Conservation (phyloP, 2,113 vertebrate species). For the Alosa alosa region DNA sequence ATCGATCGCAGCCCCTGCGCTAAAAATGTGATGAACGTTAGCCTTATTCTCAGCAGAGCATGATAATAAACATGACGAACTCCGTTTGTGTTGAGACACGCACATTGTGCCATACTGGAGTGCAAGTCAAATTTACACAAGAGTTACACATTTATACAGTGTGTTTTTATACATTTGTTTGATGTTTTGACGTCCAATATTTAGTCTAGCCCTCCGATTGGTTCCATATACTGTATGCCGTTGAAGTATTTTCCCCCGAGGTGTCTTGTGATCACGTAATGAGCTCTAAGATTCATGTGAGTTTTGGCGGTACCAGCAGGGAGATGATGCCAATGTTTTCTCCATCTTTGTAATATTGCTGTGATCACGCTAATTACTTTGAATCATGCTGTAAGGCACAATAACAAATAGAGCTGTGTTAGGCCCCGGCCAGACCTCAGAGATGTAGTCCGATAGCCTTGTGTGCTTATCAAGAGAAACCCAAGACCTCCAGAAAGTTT, state of each 20-base stretch:
- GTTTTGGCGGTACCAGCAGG: not conserved
- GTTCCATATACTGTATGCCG: not conserved
- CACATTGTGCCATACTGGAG: not conserved
- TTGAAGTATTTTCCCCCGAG: not conserved
- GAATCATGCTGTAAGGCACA: slow-evolving; percentile 1
- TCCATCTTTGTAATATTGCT: not conserved
- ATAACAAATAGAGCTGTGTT: not conserved
- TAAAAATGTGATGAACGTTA: slow-evolving; percentile 32
- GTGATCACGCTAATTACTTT: not conserved
- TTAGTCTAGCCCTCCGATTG: not conserved
- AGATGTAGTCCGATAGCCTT: not conserved
- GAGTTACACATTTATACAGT: not conserved
- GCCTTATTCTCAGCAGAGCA: slow-evolving; percentile 40
- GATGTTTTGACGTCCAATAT: slow-evolving; percentile 22
- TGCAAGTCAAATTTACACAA: not conserved
- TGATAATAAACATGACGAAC: slow-evolving; percentile 57
- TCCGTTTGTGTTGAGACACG: slow-evolving; percentile 18
- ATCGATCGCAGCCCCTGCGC: slow-evolving; percentile 1
- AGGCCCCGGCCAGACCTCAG: not conserved
- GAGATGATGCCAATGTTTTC: slow-evolving; percentile 23
- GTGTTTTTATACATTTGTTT: slow-evolving; percentile 38
- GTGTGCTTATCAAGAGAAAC: slow-evolving; percentile 3
- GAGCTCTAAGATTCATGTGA: slow-evolving; percentile 20
- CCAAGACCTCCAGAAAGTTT: not conserved
- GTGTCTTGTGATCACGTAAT: slow-evolving; percentile 1